Evolutionary conservation across 2,113 vertebrate species (phyloP).

Genomic region (Turdus rufiventris): DNA sequence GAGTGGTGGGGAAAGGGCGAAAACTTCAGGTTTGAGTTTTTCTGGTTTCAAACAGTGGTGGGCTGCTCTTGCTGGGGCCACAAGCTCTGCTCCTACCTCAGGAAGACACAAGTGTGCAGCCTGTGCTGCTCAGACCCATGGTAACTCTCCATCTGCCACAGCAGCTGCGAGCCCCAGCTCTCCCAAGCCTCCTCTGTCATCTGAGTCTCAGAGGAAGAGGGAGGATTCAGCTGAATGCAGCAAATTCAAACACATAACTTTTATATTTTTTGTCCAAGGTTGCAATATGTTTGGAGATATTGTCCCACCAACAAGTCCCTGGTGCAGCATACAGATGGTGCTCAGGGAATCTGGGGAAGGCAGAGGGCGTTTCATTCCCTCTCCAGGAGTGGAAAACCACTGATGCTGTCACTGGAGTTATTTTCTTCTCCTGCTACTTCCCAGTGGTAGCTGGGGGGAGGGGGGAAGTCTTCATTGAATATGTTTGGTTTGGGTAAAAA

Average conservation of each 20-base stretch:
- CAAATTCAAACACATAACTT: not conserved
- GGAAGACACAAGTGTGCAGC: not conserved
- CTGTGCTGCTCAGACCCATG: not conserved
- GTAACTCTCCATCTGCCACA: constrained; percentile 51
- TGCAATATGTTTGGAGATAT: constrained; percentile 32
- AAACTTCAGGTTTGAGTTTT: not conserved
- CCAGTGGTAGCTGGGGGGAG: not conserved
- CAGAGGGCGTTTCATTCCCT: fast-evolving
- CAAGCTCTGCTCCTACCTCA: not conserved
- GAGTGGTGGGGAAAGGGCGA: not conserved
- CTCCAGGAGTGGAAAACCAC: not conserved
- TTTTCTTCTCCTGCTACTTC: not conserved
- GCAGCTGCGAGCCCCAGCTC: constrained; percentile 15
- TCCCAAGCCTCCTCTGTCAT: constrained; percentile 19
- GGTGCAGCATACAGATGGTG: constrained; percentile 30
- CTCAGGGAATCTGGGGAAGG: not conserved
- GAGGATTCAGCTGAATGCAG: constrained; percentile 48
- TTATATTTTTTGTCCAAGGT: not conserved
- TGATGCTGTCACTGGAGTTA: not conserved
- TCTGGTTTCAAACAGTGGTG: not conserved
- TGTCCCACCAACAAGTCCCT: not conserved
- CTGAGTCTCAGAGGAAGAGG: not conserved
- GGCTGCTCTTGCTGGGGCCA: not conserved
- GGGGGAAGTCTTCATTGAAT: not conserved
- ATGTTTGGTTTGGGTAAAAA: not conserved